These are phyloP conservation scores for Propithecus perrieri DNA, from an alignment of 2,797 vertebrate species.

Conservation along the genomic window DNA sequence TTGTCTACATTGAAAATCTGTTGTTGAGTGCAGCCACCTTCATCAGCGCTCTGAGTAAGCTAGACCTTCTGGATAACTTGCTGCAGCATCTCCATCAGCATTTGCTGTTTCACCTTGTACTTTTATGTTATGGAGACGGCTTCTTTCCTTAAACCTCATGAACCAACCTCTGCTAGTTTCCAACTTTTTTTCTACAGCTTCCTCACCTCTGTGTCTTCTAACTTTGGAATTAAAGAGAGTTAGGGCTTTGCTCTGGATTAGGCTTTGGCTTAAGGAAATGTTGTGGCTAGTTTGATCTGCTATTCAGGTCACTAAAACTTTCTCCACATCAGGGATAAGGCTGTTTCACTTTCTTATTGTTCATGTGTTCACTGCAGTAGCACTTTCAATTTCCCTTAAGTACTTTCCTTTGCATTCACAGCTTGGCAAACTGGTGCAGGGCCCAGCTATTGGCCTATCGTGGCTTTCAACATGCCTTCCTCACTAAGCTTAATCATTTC, in stretches of 20 bases:
- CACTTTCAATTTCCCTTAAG: not conserved
- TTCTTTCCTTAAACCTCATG: not conserved
- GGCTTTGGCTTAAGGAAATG: not conserved
- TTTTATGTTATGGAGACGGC: not conserved
- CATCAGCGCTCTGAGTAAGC: not conserved
- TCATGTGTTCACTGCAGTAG: not conserved
- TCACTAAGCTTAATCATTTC: not conserved
- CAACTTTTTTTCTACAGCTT: not conserved
- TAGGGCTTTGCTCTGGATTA: not conserved
- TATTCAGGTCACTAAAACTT: not conserved
- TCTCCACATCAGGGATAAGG: not conserved
- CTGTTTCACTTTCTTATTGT: not conserved
- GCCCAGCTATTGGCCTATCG: not conserved
- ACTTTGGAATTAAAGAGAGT: not conserved
- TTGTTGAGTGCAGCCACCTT: not conserved
- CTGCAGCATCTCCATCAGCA: not conserved
- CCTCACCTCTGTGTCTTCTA: not conserved
- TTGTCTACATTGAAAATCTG: not conserved
- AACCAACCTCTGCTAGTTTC: not conserved
- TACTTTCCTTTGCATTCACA: not conserved
- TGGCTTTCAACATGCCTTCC: not conserved
- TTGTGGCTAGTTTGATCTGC: not conserved
- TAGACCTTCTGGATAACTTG: not conserved
- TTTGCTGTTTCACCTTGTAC: not conserved
- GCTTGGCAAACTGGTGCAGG: not conserved